Conservation (phyloP, 2,113 vertebrate genomes). For the Microcebus tavaratra region DNA sequence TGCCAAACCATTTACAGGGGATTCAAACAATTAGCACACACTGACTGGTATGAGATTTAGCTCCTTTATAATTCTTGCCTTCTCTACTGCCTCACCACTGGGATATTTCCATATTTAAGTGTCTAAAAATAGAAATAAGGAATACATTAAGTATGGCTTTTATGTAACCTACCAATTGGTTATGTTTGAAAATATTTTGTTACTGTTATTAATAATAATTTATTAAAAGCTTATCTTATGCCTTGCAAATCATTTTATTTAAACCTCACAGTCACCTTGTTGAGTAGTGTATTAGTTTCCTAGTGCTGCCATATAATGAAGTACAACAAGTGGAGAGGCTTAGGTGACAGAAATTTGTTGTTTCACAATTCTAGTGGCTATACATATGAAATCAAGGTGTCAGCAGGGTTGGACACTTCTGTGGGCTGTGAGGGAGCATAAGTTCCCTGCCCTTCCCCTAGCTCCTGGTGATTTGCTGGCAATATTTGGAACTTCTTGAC, state of each 20-base stretch:
- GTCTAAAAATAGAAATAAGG: slow-evolving; percentile 36
- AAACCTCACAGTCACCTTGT: neutral
- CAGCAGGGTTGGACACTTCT: neutral
- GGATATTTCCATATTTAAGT: neutral
- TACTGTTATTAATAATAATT: neutral
- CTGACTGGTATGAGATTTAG: slow-evolving; percentile 33
- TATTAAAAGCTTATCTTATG: neutral
- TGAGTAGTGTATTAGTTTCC: neutral
- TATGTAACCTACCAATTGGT: neutral
- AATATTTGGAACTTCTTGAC: neutral
- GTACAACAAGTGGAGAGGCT: neutral
- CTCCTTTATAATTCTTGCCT: slow-evolving; percentile 5
- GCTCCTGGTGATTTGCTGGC: rapidly evolving
- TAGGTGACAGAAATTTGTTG: neutral
- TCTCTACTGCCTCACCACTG: neutral
- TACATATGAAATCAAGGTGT: neutral
- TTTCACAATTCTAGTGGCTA: neutral
- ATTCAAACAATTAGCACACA: slow-evolving; percentile 64
- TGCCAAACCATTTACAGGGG: slow-evolving; percentile 59
- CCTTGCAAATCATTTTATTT: neutral
- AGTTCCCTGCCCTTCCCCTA: neutral
- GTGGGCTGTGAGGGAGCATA: neutral
- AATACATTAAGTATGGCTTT: neutral
- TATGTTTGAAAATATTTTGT: neutral
- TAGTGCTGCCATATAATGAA: neutral